Percentiles rank a stretch among this genome's conserved stretches.
phyloP scores from a whole-genome alignment of 2,113 vertebrate species.

The Pollimyrus isidori region DNA sequence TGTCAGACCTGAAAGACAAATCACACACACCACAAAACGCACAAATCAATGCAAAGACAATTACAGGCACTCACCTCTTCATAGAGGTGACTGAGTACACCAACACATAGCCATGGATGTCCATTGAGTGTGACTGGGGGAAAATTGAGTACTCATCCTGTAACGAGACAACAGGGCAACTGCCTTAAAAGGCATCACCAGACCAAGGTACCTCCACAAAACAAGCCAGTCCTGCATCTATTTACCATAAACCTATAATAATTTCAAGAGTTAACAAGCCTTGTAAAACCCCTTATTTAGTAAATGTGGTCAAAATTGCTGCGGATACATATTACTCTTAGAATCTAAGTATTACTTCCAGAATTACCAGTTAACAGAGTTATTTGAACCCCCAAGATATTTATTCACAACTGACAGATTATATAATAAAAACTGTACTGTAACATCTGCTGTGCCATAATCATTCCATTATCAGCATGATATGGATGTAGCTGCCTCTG shows the following conservation, averaged over 20 bases:
- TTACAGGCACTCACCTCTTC: slow-evolving; percentile 60
- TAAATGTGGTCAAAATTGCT: not conserved
- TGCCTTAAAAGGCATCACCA: not conserved
- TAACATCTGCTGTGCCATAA: not conserved
- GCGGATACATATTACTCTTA: not conserved
- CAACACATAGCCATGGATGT: slow-evolving; percentile 75
- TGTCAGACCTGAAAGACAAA: not conserved
- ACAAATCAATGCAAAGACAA: not conserved
- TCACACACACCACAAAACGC: not conserved
- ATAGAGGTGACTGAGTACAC: slow-evolving; percentile 74
- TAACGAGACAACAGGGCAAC: not conserved
- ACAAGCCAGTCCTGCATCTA: not conserved
- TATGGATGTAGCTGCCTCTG: not conserved
- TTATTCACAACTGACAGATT: not conserved
- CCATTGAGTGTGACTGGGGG: slow-evolving; percentile 70
- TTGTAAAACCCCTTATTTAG: not conserved
- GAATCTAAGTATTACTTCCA: not conserved
- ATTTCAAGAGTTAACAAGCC: not conserved
- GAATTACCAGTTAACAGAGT: not conserved
- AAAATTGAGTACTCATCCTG: slow-evolving; percentile 81
- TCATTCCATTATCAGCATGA: not conserved
- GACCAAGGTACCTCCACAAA: not conserved
- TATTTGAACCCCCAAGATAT: not conserved
- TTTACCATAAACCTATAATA: not conserved
- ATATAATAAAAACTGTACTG: not conserved